A percentile compares a stretch with the other conserved stretches of the same genome.
Evolutionary conservation across 2,113 vertebrate species (phyloP).

Genomic region (Notarius quadriscutis): DNA sequence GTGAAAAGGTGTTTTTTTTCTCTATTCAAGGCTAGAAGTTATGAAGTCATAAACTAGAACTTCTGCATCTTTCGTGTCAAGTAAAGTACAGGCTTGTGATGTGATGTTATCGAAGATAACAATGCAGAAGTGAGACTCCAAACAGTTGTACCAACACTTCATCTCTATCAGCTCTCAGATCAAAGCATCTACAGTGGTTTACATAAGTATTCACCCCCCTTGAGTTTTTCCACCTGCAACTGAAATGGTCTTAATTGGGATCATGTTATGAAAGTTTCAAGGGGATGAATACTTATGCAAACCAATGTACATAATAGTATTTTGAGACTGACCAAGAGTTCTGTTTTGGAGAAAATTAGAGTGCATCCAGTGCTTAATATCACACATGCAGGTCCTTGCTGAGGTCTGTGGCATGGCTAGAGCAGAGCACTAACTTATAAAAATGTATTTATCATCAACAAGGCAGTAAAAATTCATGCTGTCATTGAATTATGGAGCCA

Average conservation of each 20-base stretch:
- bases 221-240: not conserved
- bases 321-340: not conserved
- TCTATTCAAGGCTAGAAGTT: not conserved
- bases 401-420: not conserved
- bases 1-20: not conserved
- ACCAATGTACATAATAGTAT: not conserved
- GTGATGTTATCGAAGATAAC: not conserved
- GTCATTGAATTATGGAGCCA: not conserved
- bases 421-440: not conserved
- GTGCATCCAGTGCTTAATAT: not conserved
- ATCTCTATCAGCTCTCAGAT: not conserved
- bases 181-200: not conserved
- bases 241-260: not conserved
- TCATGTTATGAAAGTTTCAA: not conserved
- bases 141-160: not conserved
- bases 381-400: not conserved
- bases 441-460: not conserved
- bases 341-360: not conserved
- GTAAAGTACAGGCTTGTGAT: not conserved
- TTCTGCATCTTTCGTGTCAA: not conserved
- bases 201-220: not conserved
- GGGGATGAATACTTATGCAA: not conserved
- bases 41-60: not conserved
- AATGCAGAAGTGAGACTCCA: not conserved
- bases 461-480: not conserved